A percentile compares a stretch with the other conserved stretches of the same genome.
These are phyloP conservation scores for Lucilia cuprina DNA, from an alignment of 1,140 invertebrate genomes.

Conservation along the genomic window DNA sequence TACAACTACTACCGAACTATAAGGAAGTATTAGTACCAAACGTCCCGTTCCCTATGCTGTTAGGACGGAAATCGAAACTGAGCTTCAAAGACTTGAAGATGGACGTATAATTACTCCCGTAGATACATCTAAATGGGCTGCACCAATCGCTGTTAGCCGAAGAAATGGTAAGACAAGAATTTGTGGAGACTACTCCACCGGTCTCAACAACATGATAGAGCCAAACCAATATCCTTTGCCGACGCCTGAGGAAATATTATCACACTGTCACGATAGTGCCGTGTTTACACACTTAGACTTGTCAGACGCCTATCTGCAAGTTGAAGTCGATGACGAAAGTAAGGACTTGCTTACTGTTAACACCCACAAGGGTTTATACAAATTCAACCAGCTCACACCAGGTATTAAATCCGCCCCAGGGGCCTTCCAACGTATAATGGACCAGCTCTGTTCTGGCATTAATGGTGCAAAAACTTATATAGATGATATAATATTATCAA, in stretches of 20 bases:
- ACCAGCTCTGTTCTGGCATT: not conserved
- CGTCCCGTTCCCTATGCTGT: not conserved
- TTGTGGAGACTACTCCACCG: not conserved
- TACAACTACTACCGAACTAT: not conserved
- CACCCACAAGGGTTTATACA: conserved; percentile 12
- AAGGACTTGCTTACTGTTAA: not conserved
- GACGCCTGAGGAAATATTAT: not conserved
- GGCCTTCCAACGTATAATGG: not conserved
- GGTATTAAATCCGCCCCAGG: conserved; percentile 17
- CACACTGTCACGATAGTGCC: no score
- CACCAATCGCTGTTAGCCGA: not conserved
- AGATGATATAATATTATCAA: conserved; percentile 14
- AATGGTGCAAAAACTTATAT: not conserved
- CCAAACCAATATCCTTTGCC: not conserved
- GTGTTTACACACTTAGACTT: conserved; percentile 1
- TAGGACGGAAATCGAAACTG: not conserved
- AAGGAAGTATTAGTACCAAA: not conserved
- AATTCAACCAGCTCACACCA: not conserved
- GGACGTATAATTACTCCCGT: not conserved
- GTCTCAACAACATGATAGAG: not conserved
- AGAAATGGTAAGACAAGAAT: conserved; percentile 18
- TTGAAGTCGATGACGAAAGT: conserved; percentile 10
- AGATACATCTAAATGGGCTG: not conserved
- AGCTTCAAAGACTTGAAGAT: not conserved
- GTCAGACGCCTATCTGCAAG: conserved; percentile 1